A percentile compares a stretch with the other conserved stretches of the same genome.
These are phyloP conservation scores for Macrotus californicus DNA, from an alignment of 2,113 vertebrate genomes.

Conservation along the genomic window DNA sequence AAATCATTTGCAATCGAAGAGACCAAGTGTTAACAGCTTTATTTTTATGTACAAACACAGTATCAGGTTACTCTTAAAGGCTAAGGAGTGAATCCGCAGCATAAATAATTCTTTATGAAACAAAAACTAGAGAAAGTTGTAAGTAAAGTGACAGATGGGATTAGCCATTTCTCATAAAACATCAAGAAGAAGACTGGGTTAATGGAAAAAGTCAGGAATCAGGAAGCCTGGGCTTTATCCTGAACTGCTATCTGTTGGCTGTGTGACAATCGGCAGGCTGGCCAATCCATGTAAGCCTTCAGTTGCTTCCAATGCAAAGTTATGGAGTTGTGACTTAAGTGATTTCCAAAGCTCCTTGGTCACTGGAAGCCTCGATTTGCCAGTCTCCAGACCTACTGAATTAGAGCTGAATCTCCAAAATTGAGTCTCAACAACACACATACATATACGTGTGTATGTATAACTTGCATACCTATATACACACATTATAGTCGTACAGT, in stretches of 20 bases:
- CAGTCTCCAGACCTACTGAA: neutral
- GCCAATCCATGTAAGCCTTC: neutral
- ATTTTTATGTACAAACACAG: constrained; percentile 11
- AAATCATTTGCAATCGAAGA: constrained; percentile 54
- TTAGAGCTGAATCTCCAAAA: neutral
- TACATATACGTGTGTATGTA: neutral
- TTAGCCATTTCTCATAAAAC: neutral
- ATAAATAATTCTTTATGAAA: constrained; percentile 16
- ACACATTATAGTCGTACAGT: neutral
- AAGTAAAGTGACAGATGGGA: neutral
- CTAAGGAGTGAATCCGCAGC: neutral
- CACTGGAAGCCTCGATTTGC: neutral
- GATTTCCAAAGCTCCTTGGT: neutral
- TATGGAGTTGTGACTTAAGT: neutral
- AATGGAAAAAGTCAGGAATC: neutral
- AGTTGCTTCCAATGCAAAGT: neutral
- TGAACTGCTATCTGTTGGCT: neutral
- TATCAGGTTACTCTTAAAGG: neutral
- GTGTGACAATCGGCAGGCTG: neutral
- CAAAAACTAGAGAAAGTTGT: neutral
- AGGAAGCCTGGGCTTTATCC: neutral
- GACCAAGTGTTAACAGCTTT: constrained; percentile 13
- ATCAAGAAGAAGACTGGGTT: neutral
- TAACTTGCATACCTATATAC: neutral
- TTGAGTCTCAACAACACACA: neutral